Conservation (phyloP, 1,140 invertebrate species). For the Drosophila sturtevanti region DNA sequence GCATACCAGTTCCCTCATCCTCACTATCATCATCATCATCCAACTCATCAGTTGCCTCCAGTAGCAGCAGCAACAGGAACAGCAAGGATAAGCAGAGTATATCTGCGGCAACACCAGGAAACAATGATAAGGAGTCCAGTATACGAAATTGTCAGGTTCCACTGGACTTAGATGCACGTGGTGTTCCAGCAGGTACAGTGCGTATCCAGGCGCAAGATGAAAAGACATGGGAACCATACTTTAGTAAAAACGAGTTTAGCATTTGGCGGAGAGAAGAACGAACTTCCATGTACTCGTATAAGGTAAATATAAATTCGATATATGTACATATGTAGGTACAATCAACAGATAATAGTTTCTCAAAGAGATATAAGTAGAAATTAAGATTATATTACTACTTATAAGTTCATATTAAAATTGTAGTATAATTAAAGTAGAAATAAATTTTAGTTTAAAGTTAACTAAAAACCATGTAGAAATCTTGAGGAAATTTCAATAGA, state of each 20-base stretch:
- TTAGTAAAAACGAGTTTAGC: slow-evolving; percentile 90
- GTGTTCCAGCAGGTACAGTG: slow-evolving; percentile 71
- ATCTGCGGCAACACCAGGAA: not conserved
- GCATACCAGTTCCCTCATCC: slow-evolving; percentile 50
- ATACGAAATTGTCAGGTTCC: slow-evolving; percentile 48
- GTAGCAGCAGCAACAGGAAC: not conserved
- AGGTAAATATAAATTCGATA: slow-evolving; percentile 83
- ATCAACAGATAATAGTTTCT: too few species aligned
- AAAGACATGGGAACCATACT: slow-evolving; percentile 90
- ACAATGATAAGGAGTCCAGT: slow-evolving; percentile 14
- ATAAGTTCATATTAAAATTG: too few species aligned
- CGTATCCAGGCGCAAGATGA: slow-evolving; percentile 79
- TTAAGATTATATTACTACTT: too few species aligned
- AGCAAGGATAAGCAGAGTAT: slow-evolving; percentile 48
- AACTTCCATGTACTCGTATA: slow-evolving; percentile 89
- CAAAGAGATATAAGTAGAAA: too few species aligned
- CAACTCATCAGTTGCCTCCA: not conserved
- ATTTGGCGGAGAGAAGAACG: slow-evolving; percentile 91
- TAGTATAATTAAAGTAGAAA: too few species aligned
- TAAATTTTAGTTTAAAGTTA: too few species aligned
- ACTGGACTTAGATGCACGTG: slow-evolving; percentile 32
- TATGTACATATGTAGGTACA: too few species aligned
- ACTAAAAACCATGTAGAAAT: too few species aligned
- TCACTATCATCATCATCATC: not conserved
- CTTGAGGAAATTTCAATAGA: too few species aligned